Base-by-base conservation (phyloP, 2,797 vertebrate genomes). In the Tragelaphus oryx region DNA sequence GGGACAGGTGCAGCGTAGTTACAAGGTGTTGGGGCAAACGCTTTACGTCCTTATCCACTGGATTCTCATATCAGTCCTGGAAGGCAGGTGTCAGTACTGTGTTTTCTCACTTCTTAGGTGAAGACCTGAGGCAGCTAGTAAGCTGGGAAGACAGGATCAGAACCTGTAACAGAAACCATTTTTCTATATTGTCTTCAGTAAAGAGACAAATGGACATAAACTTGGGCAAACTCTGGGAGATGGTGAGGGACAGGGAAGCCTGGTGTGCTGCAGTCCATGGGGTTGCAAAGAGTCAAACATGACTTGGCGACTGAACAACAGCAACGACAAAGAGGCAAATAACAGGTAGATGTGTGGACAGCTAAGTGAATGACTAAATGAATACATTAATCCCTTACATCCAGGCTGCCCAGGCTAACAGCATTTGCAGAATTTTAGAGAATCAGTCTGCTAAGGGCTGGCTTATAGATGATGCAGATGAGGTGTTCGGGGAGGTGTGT, bases 1-100 rank as follows among this genome's bases (percentile, higher is more conserved):
- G 44, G 3, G 48, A 33, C 6, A 3, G 3, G 13, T n/a, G 5
- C 5, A 0, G 44, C 44, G 2, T 5, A 28, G 5, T 10, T 10
- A 62, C 18, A 46, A 48, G 82, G 65, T 28, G 30, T n/a, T 18
- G 18, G 14, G 17, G 7, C n/a, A 30, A 48, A 26, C 6, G n/a
- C 60, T 33, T 60, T 11, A 8, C 6, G 2, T 12, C 16, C 17
- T 24, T 8, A 14, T 37, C 50, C 17, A 62, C 28, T 17, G 9
- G 28, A 22, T 44, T 30, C 46, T 89, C 55, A 18, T 0, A 14
- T 22, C 1, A 3, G 33, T 22, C 12, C 37, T 9, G 2, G 1
- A 26, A 44, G 44, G 82, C 60, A 24, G 20, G 28, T 65, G 18
- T 76, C 30, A 20, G 33, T 59, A 18, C 30, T 0, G 1, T 41